These are phyloP conservation scores for Labeo calbasu DNA, from an alignment of 2,797 vertebrate genomes.

Conservation along the genomic window DNA sequence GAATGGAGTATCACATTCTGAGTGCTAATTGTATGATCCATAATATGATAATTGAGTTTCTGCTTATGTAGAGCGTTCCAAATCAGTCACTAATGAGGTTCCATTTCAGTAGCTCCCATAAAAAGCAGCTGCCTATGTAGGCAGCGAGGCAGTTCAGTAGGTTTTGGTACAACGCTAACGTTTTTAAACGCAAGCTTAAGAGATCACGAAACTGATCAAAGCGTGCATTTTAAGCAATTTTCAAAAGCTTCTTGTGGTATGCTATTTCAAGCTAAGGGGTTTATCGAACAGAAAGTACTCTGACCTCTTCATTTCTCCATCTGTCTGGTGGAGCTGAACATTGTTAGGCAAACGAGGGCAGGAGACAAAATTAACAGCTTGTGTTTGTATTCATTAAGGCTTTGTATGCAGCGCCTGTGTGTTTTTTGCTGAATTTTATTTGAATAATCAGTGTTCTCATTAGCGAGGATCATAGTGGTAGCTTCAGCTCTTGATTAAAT, in stretches of 20 bases:
- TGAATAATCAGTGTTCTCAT: conserved; percentile 42
- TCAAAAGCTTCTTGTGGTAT: background rate
- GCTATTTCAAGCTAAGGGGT: background rate
- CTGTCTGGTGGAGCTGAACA: background rate
- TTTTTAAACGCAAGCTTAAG: conserved; percentile 12
- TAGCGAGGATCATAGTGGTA: conserved; percentile 38
- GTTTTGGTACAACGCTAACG: background rate
- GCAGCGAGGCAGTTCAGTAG: background rate
- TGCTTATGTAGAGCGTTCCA: background rate
- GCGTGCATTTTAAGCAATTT: background rate
- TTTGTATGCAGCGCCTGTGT: background rate
- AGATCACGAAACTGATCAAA: background rate
- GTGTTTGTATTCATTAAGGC: conserved; percentile 30
- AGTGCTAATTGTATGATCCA: background rate
- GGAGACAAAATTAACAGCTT: conserved; percentile 32
- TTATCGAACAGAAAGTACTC: conserved; percentile 11
- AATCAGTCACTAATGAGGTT: conserved; percentile 27
- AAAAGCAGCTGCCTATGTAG: background rate
- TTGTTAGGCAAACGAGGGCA: background rate
- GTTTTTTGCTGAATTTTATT: conserved; percentile 8
- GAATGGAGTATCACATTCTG: background rate
- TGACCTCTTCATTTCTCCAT: conserved; percentile 11
- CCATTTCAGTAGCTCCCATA: background rate
- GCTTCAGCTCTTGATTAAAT: conserved; percentile 40
- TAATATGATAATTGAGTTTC: conserved; percentile 1